Base-by-base conservation (phyloP, 2,888 invertebrate genomes). In the Sialis lutaria region DNA sequence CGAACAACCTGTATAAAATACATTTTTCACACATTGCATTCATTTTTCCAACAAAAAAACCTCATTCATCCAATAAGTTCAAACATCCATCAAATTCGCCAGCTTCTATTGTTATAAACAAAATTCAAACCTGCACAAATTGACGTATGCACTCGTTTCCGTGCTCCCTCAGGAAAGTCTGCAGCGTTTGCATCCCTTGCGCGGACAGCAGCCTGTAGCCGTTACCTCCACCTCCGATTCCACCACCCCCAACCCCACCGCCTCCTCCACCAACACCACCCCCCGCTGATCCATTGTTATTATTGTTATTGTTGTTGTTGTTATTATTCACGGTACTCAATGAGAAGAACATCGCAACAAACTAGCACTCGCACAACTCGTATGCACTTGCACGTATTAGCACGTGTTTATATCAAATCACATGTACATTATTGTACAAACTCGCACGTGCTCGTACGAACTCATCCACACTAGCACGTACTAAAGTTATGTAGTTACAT, bases 131-230 rank as follows among this genome's bases (percentile, higher is more conserved):
- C 78, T 79, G 77, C 59, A 78, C 72, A 57, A 78, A 75, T 63
- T 77, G 76, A 40, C 73, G 67, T 52, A 79, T 74, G 58, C 76
- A 78, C 51, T 75, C 74, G 49, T 77, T 74, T 35, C 78, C 77
- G 58, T 79, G 77, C 52, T 78, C 75, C 53, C 74, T 59, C 44
- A 79, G 67, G 64, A 79, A 75, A 43, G 67, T 65, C 61, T 77
- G 75, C 52, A 79, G 64, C 1, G 75, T 75, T 54, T 74, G 69
- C 61, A 76, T 72, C 9, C 76, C 76, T 49, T 72, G 72, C 8
- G 73, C 70, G 3, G 77, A 73, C 54, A 77, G 63, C 53, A 68
- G 54, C 46, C 63, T 65, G 60, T 75, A 74, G 40, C 75, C 75
- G 58, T 70, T 70, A 52, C 71, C 70, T 54, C 22, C 22, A 22